phyloP scores from a whole-genome alignment of 1,140 invertebrate species.

The Magallana angulata region DNA sequence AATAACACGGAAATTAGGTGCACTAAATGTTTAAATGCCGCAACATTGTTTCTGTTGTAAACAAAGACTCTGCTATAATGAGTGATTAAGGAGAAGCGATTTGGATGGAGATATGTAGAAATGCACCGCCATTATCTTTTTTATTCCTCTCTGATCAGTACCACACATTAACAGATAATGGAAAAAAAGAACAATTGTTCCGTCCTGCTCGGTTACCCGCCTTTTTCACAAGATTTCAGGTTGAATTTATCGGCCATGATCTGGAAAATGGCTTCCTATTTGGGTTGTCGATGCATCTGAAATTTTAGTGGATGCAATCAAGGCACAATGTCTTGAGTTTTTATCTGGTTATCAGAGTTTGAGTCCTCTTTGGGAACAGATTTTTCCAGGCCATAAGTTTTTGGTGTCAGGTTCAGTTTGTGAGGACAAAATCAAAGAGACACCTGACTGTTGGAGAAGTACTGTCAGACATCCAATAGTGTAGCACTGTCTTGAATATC shows the following conservation, averaged over 20 bases:
- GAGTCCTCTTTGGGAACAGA: conserved; percentile 5
- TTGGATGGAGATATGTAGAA: background rate
- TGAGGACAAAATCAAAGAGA: background rate
- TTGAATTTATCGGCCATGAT: conserved; percentile 25
- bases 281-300: conserved; percentile 13
- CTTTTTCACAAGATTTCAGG: conserved; percentile 22
- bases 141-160: conserved; percentile 16
- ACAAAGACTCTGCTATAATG: background rate
- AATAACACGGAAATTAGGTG: background rate
- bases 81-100: conserved; percentile 1
- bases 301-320: conserved; percentile 27
- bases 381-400: conserved; percentile 19
- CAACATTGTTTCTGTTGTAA: conserved; percentile 24
- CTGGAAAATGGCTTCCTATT: conserved; percentile 29
- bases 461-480: conserved; percentile 20
- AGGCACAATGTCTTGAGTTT: background rate
- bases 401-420: background rate
- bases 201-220: conserved; percentile 1
- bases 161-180: conserved; percentile 23
- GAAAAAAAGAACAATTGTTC: conserved; percentile 13
- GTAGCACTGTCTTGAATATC: conserved; percentile 7
- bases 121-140: background rate
- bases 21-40: conserved; percentile 6
- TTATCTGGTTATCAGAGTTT: conserved; percentile 10
- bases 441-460: background rate